phyloP scores from a whole-genome alignment of 2,113 vertebrate genomes.

The Chroicocephalus ridibundus region DNA sequence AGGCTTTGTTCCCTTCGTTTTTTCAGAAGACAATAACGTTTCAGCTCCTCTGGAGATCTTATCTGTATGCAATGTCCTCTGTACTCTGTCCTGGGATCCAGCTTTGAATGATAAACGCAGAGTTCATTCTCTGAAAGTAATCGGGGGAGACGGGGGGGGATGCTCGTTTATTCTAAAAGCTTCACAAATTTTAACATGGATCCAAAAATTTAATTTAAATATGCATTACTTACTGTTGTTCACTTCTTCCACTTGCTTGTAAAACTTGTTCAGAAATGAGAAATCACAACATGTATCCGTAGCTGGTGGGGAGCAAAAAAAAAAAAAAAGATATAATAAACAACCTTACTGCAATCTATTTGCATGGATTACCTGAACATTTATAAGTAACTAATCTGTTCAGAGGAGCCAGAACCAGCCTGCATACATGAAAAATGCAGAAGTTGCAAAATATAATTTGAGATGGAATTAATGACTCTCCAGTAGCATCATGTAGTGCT shows the following conservation, averaged over 20 bases:
- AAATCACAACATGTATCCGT: background rate
- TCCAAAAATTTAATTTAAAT: conserved; percentile 21
- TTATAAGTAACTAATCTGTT: conserved; percentile 35
- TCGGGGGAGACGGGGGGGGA: background rate
- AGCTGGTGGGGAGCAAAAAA: background rate
- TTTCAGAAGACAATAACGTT: background rate
- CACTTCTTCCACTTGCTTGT: background rate
- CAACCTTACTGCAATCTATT: background rate
- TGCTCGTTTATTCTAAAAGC: background rate
- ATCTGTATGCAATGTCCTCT: background rate
- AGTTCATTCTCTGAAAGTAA: background rate
- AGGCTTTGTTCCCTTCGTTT: background rate
- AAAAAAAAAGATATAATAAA: background rate
- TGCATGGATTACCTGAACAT: conserved; percentile 32
- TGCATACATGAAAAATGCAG: background rate
- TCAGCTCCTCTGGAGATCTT: background rate
- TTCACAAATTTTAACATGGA: conserved; percentile 1
- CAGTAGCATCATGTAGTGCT: background rate
- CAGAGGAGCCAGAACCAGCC: background rate
- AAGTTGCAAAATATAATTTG: background rate
- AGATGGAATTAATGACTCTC: background rate
- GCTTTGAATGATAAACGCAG: background rate
- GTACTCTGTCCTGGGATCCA: background rate
- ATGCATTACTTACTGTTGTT: background rate
- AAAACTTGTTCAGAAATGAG: conserved; percentile 14